Evolutionary conservation across 2,888 invertebrate species (phyloP).

Genomic region (Gisinianus flammeolus): DNA sequence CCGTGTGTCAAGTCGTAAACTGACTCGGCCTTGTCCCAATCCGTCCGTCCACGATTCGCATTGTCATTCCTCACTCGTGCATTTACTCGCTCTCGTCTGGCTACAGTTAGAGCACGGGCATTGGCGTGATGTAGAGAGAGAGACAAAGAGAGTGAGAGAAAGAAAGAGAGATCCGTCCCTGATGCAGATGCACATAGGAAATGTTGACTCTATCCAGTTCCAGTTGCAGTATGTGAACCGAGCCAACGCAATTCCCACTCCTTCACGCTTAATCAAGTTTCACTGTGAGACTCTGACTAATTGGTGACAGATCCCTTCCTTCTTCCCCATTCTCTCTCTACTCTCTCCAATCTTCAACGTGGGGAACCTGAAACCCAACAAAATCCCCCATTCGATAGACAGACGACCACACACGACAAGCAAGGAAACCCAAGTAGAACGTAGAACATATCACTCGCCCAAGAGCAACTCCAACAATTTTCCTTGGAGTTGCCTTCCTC

Average conservation of each 20-base stretch:
- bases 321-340: background rate
- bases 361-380: background rate
- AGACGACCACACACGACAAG: no score
- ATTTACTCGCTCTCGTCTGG: background rate
- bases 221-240: constrained; percentile 13
- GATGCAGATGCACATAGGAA: constrained; percentile 5
- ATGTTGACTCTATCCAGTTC: constrained; percentile 28
- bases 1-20: no score
- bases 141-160: no score
- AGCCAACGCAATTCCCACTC: constrained; percentile 35
- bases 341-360: background rate
- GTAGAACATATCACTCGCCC: no score
- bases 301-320: constrained; percentile 16
- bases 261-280: constrained; percentile 42
- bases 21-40: no score
- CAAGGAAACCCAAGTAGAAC: no score
- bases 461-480: no score
- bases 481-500: no score
- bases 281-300: constrained; percentile 38
- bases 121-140: no score
- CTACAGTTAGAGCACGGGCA: no score
- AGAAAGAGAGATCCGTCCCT: no score
- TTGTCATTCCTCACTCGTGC: background rate
- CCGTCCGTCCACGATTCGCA: background rate
- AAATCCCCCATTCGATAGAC: no score